phyloP scores from a whole-genome alignment of 2,888 invertebrate species.

The Leptinotarsa haldemani region DNA sequence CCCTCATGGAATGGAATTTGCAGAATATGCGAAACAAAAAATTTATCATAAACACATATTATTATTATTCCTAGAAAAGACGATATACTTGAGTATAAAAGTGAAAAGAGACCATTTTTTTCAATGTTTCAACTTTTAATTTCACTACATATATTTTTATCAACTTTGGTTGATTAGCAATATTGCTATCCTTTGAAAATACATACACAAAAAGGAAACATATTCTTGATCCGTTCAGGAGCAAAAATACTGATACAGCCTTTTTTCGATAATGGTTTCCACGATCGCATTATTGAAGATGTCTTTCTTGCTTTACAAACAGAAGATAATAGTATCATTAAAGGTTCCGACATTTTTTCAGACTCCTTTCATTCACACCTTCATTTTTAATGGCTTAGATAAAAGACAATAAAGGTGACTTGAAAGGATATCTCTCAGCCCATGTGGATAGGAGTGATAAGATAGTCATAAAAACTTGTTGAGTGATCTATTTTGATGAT shows the following conservation, averaged over 20 bases:
- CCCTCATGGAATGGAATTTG: too few relatives aligned
- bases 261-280: neutral
- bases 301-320: neutral
- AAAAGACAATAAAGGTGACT: conserved; percentile 37
- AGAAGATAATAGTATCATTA: conserved; percentile 48
- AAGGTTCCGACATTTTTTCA: conserved; percentile 49
- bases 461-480: conserved; percentile 1
- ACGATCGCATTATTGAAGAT: neutral
- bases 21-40: too few relatives aligned
- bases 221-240: neutral
- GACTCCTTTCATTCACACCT: conserved; percentile 52
- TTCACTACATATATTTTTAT: too few relatives aligned
- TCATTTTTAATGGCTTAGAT: conserved; percentile 48
- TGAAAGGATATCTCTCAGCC: conserved; percentile 33
- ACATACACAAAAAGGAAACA: too few relatives aligned
- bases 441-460: conserved; percentile 8
- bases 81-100: too few relatives aligned
- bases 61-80: too few relatives aligned
- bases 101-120: too few relatives aligned
- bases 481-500: conserved; percentile 8
- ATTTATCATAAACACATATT: too few relatives aligned
- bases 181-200: too few relatives aligned
- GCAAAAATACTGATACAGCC: neutral
- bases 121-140: too few relatives aligned
- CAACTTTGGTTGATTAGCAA: too few relatives aligned